Conservation (phyloP, 1,140 invertebrate genomes). For the Aphelenchoides besseyi region DNA sequence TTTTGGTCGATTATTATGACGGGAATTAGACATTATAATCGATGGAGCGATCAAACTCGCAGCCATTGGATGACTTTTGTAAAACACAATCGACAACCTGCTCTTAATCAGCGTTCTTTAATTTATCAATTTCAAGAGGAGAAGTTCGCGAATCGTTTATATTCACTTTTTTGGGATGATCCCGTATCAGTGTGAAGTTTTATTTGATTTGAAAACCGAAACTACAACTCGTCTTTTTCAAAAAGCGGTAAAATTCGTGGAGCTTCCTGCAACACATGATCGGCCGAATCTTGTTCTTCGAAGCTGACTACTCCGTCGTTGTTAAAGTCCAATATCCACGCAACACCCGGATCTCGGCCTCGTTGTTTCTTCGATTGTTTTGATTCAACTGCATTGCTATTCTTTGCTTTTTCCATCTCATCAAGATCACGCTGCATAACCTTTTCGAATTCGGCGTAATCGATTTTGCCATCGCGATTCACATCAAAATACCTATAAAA, state of each 20-base stretch:
- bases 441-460: slow-evolving; percentile 41
- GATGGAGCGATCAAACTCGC: not conserved
- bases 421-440: slow-evolving; percentile 52
- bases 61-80: not conserved
- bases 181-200: not conserved
- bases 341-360: slow-evolving; percentile 58
- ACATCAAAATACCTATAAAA: slow-evolving; percentile 56
- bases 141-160: not conserved
- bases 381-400: not conserved
- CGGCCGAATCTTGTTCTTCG: slow-evolving; percentile 39
- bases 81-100: not conserved
- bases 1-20: slow-evolving; percentile 3
- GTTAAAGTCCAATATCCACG: slow-evolving; percentile 61
- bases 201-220: not conserved
- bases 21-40: not conserved
- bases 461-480: slow-evolving; percentile 49
- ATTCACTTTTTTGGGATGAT: not conserved
- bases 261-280: slow-evolving; percentile 34
- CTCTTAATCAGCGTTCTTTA: not conserved
- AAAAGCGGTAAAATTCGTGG: slow-evolving; percentile 39
- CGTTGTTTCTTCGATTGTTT: slow-evolving; percentile 25
- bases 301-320: slow-evolving; percentile 59
- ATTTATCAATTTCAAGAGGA: not conserved
- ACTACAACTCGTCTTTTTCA: slow-evolving; percentile 44
- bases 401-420: slow-evolving; percentile 37